Conservation (phyloP, 2,797 vertebrate genomes). For the Menidia menidia region DNA sequence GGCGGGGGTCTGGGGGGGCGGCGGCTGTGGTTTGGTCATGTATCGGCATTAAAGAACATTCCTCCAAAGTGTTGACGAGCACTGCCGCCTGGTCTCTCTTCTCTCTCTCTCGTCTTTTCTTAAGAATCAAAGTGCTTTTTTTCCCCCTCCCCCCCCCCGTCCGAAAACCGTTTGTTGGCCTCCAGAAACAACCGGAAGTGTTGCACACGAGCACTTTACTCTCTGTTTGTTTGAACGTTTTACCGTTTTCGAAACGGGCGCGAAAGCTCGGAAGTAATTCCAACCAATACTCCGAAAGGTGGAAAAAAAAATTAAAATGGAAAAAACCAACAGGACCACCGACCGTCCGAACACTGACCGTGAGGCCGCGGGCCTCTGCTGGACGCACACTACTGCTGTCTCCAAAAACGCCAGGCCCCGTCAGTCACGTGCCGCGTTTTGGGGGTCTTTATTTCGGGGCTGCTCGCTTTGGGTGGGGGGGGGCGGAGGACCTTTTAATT, state of each 20-base stretch:
- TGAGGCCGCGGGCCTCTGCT: conserved; percentile 62
- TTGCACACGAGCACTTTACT: conserved; percentile 86
- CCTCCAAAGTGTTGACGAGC: conserved; percentile 74
- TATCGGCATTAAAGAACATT: conserved; percentile 85
- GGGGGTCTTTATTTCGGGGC: conserved; percentile 68
- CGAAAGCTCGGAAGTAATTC: conserved; percentile 45
- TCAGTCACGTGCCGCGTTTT: conserved; percentile 81
- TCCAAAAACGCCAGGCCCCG: conserved; percentile 78
- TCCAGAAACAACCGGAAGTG: conserved; percentile 79
- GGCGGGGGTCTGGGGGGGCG: background rate
- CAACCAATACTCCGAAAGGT: conserved; percentile 47
- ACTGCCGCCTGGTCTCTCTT: conserved; percentile 73
- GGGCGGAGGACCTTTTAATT: conserved; percentile 77
- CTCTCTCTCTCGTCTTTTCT: conserved; percentile 38
- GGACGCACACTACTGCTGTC: conserved; percentile 77
- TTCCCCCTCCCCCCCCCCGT: too few relatives aligned
- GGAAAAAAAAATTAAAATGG: conserved; percentile 61
- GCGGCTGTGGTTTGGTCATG: conserved; percentile 75
- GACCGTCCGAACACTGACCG: too few relatives aligned
- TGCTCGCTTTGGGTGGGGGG: conserved; percentile 19
- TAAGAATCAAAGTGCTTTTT: conserved; percentile 69
- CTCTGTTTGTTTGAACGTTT: conserved; percentile 52
- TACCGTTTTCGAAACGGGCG: conserved; percentile 38
- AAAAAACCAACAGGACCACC: too few relatives aligned
- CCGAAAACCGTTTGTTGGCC: conserved; percentile 74